Conservation (phyloP, 2,888 invertebrate species). For the Acanthosoma haemorrhoidale region DNA sequence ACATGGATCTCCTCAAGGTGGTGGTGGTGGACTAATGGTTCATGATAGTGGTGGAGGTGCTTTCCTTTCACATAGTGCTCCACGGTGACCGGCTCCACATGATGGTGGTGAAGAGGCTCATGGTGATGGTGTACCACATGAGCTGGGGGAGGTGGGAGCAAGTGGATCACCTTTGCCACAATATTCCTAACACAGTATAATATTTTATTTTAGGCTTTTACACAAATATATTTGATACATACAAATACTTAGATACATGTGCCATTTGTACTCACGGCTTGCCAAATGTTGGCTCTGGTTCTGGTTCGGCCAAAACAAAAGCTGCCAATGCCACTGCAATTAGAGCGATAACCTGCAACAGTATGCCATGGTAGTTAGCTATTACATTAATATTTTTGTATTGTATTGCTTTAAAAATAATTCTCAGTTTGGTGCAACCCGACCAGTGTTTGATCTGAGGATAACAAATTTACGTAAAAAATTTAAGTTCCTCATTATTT, state of each 20-base stretch:
- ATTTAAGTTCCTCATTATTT: no score
- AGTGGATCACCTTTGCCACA: not conserved
- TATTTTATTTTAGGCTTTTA: not conserved
- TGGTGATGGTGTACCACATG: not conserved
- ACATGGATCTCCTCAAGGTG: conserved; percentile 11
- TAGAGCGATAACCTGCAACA: not conserved
- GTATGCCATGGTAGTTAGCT: not conserved
- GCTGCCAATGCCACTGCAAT: not conserved
- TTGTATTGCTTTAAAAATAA: no score
- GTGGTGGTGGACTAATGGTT: conserved; percentile 13
- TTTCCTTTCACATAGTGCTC: not conserved
- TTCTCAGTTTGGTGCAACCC: no score
- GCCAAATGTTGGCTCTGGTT: not conserved
- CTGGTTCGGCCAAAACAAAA: not conserved
- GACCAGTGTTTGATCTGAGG: no score
- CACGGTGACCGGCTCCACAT: not conserved
- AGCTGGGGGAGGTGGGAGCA: not conserved
- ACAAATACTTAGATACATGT: no score
- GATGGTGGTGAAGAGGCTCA: not conserved
- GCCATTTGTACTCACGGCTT: not conserved
- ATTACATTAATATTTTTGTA: no score
- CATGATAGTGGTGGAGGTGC: conserved; percentile 17
- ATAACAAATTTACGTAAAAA: no score
- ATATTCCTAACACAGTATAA: not conserved
- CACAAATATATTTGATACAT: no score